Percentiles rank a stretch among this genome's conserved stretches.
These are phyloP conservation scores for Choloepus hoffmanni DNA, from an alignment of 2,113 vertebrate genomes.

Conservation along the genomic window DNA sequence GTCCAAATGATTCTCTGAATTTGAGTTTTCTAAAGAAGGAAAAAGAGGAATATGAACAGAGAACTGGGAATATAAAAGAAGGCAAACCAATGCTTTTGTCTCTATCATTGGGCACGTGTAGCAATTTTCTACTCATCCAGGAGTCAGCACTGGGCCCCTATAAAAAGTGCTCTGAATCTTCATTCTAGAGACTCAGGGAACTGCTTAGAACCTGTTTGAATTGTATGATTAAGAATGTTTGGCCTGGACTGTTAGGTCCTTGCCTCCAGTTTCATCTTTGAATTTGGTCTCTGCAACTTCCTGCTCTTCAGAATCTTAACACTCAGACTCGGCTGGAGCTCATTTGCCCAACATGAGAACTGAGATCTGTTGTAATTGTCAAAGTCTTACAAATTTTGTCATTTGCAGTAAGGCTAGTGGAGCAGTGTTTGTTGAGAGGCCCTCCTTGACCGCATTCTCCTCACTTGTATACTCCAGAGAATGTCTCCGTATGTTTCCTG, in stretches of 20 bases:
- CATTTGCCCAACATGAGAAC: not conserved
- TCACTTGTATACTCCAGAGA: not conserved
- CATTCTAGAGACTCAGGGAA: not conserved
- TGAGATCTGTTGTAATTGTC: not conserved
- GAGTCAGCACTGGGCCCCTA: not conserved
- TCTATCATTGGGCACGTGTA: not conserved
- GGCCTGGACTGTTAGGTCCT: not conserved
- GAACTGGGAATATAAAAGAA: not conserved
- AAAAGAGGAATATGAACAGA: not conserved
- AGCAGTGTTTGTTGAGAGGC: not conserved
- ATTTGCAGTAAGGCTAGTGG: not conserved
- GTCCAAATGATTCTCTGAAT: not conserved
- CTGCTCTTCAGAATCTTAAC: not conserved
- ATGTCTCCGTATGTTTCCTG: not conserved
- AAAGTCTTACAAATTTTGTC: not conserved
- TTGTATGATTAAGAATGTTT: not conserved
- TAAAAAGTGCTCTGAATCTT: not conserved
- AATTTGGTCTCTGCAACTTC: not conserved
- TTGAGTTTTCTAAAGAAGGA: not conserved
- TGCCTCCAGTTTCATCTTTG: not conserved
- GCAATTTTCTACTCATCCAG: not conserved
- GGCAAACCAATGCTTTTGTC: not conserved
- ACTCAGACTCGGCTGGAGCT: not conserved
- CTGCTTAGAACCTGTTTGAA: not conserved
- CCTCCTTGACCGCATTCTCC: not conserved